Evolutionary conservation across 2,797 vertebrate genomes (phyloP).

Genomic region (Amniataba percoides): DNA sequence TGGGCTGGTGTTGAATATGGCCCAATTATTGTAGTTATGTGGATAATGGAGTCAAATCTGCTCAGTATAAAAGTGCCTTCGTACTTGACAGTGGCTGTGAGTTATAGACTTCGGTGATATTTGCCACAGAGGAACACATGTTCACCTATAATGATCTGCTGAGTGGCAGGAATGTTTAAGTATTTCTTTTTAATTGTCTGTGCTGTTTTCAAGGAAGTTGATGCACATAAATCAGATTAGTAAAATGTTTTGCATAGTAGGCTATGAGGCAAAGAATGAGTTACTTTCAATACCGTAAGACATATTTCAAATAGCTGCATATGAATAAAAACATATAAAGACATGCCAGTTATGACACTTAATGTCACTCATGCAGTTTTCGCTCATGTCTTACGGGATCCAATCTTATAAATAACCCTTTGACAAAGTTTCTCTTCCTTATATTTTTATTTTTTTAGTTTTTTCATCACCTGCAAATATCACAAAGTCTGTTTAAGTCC

Average conservation of each 20-base stretch:
- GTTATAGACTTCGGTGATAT: slow-evolving; percentile 51
- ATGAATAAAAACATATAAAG: background rate
- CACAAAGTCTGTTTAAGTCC: background rate
- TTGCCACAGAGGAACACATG: slow-evolving; percentile 44
- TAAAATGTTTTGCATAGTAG: slow-evolving; percentile 4
- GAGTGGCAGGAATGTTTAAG: slow-evolving; percentile 23
- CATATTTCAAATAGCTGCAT: background rate
- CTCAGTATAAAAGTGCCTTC: slow-evolving; percentile 52
- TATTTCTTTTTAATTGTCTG: slow-evolving; percentile 23
- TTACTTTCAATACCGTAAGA: background rate
- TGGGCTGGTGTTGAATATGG: slow-evolving; percentile 57
- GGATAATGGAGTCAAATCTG: slow-evolving; percentile 71
- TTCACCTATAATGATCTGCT: slow-evolving; percentile 42
- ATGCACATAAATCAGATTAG: slow-evolving; percentile 13
- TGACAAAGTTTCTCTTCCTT: background rate
- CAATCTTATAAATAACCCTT: background rate
- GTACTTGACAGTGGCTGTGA: slow-evolving; percentile 54
- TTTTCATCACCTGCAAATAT: background rate
- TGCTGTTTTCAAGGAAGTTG: slow-evolving; percentile 20
- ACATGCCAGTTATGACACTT: background rate
- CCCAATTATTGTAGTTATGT: slow-evolving; percentile 71
- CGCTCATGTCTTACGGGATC: background rate
- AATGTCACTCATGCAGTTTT: background rate
- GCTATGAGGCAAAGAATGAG: slow-evolving; percentile 8
- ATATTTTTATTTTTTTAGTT: background rate